A percentile compares a stretch with the other conserved stretches of the same genome.
Conservation (phyloP, 2,113 vertebrate species). For the Grus americana region DNA sequence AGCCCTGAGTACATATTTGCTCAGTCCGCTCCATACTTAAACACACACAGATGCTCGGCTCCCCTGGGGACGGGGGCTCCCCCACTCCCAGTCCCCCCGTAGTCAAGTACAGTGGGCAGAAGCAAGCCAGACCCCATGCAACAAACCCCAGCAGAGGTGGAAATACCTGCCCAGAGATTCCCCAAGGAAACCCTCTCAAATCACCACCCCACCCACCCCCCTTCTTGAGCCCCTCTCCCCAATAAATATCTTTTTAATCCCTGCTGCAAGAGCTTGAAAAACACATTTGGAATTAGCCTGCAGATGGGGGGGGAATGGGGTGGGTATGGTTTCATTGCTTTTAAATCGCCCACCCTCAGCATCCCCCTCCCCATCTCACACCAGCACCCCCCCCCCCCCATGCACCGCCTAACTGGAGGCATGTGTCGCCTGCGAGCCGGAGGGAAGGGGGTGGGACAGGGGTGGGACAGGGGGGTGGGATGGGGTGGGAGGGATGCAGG, state of each 20-base stretch:
- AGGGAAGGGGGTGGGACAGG: not conserved
- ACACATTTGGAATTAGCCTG: not conserved
- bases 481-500: not conserved
- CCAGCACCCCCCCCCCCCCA: too few species aligned
- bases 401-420: not conserved
- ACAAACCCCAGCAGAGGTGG: not conserved
- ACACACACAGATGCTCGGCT: not conserved
- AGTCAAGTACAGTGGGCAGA: fast-evolving
- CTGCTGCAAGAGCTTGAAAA: not conserved
- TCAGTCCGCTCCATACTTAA: not conserved
- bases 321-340: not conserved
- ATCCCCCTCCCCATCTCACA: not conserved
- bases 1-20: not conserved
- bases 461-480: not conserved
- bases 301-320: not conserved
- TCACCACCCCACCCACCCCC: too few species aligned
- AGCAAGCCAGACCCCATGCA: not conserved
- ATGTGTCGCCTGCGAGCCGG: not conserved
- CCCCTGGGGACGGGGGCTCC: not conserved
- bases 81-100: too few species aligned
- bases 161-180: not conserved
- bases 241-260: not conserved
- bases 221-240: too few species aligned
- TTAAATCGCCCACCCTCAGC: not conserved
- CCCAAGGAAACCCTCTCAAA: not conserved